Percentiles rank a stretch among this genome's conserved stretches.
Evolutionary conservation across 2,113 vertebrate genomes (phyloP).

Genomic region (Catharus bicknelli): DNA sequence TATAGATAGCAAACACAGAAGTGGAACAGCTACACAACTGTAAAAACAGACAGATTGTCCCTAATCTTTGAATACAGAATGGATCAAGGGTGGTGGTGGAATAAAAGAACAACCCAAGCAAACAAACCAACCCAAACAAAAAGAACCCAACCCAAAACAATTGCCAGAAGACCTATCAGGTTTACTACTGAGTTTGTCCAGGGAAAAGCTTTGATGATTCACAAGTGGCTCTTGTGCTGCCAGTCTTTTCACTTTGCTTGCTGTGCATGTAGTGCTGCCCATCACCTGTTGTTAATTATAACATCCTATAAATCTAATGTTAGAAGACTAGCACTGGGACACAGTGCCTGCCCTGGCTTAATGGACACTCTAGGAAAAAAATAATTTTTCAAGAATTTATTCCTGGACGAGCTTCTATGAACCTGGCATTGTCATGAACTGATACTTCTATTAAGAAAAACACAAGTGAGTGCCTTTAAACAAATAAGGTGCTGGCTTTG

Average conservation of each 20-base stretch:
- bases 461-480: slow-evolving; percentile 8
- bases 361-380: slow-evolving; percentile 16
- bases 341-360: background rate
- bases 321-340: background rate
- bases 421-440: slow-evolving; percentile 4
- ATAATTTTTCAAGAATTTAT: slow-evolving; percentile 14
- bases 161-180: background rate
- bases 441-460: slow-evolving; percentile 55
- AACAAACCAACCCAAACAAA: background rate
- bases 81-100: background rate
- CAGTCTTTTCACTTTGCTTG: slow-evolving; percentile 21
- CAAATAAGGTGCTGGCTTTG: slow-evolving; percentile 36
- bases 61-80: background rate
- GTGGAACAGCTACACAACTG: background rate
- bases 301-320: slow-evolving; percentile 51
- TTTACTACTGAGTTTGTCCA: slow-evolving; percentile 5
- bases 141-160: background rate
- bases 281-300: slow-evolving; percentile 64
- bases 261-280: background rate
- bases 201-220: slow-evolving; percentile 43
- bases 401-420: slow-evolving; percentile 16
- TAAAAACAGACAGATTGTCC: background rate
- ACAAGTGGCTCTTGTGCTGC: slow-evolving; percentile 5
- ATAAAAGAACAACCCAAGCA: background rate
- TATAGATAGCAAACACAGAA: background rate